Evolutionary conservation across 2,888 invertebrate species (phyloP).

Genomic region (Kuschelorhynchus macadamiae): DNA sequence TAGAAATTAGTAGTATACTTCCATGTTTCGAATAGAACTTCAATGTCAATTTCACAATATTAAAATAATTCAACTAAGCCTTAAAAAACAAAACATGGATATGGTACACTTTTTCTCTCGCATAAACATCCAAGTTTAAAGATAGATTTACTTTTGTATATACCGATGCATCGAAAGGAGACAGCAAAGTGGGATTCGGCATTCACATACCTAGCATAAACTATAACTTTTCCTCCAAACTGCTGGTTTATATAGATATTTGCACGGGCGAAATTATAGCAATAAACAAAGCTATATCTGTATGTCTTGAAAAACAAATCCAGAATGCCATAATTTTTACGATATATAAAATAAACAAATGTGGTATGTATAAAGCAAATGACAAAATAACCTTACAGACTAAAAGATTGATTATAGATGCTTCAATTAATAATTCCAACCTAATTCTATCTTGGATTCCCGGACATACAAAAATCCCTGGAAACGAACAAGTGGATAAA

Average conservation of each 20-base stretch:
- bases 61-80: no score
- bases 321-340: background rate
- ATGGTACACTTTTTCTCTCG: no score
- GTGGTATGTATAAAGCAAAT: background rate
- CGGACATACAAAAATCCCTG: background rate
- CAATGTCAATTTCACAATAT: no score
- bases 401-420: background rate
- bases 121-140: no score
- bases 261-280: slow-evolving; percentile 4
- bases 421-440: no score
- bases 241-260: background rate
- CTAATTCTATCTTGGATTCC: slow-evolving; percentile 7
- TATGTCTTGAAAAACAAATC: slow-evolving; percentile 1
- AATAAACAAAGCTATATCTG: background rate
- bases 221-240: background rate
- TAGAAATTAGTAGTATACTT: no score
- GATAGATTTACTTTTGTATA: no score
- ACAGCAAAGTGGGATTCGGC: background rate
- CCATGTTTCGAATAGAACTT: no score
- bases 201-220: background rate
- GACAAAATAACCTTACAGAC: background rate
- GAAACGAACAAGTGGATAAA: background rate
- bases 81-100: no score
- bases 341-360: background rate
- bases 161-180: no score